A percentile compares a stretch with the other conserved stretches of the same genome.
Conservation (phyloP, 2,888 invertebrate species). For the Yponomeuta evonymella region DNA sequence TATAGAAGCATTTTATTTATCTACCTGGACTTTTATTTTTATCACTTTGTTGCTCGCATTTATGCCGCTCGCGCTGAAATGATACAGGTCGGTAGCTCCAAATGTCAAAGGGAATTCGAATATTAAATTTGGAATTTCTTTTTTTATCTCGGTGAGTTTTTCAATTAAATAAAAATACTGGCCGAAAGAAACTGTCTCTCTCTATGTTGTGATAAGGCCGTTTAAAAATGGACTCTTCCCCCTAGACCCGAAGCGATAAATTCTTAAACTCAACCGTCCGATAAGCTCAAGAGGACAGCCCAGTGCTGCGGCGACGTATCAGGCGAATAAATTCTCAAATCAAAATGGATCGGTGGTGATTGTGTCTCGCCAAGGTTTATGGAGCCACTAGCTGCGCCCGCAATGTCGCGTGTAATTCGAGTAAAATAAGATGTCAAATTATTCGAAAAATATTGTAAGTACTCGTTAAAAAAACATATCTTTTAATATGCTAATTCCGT, state of each 20-base stretch:
- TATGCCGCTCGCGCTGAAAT: too few species aligned
- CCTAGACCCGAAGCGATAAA: background rate
- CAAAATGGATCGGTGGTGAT: background rate
- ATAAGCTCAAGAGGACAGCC: constrained; percentile 1
- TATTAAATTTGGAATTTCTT: too few species aligned
- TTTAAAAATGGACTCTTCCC: background rate
- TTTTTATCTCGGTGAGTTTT: too few species aligned
- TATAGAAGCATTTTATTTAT: too few species aligned
- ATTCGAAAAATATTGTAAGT: too few species aligned
- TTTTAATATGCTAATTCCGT: too few species aligned
- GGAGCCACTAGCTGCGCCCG: background rate
- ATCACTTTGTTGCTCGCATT: too few species aligned
- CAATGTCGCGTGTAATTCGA: too few species aligned
- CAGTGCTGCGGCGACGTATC: background rate
- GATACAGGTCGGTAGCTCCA: too few species aligned
- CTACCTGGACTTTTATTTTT: too few species aligned
- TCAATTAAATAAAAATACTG: background rate
- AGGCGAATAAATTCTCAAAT: background rate
- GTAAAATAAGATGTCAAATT: background rate
- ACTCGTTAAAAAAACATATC: too few species aligned
- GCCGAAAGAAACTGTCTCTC: background rate
- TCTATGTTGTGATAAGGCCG: background rate
- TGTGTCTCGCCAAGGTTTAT: background rate
- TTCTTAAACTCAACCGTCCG: background rate
- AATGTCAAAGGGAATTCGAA: too few species aligned